A percentile compares a stretch with the other conserved stretches of the same genome.
Evolutionary conservation across 2,113 vertebrate species (phyloP).

Genomic region (Rhagologus leucostigma): DNA sequence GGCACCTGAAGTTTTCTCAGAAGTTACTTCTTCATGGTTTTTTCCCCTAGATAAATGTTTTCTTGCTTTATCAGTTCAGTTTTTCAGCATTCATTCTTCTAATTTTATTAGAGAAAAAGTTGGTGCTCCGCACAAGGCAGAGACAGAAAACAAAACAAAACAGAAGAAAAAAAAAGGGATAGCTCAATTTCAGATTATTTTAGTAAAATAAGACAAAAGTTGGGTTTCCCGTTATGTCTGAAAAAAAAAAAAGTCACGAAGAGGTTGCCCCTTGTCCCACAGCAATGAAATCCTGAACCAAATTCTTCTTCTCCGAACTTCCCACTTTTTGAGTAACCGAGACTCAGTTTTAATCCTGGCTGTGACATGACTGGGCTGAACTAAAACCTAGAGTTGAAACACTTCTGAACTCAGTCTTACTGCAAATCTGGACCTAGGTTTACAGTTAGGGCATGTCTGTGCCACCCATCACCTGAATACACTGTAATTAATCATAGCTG

Average conservation of each 20-base stretch:
- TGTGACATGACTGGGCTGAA: neutral
- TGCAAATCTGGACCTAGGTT: neutral
- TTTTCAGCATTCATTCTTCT: neutral
- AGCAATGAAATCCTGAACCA: neutral
- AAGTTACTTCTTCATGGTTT: neutral
- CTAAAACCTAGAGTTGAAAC: neutral
- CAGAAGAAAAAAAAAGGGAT: too few species aligned
- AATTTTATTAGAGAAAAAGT: neutral
- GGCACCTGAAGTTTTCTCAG: neutral
- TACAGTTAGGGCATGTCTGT: neutral
- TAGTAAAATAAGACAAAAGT: neutral
- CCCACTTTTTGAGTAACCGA: neutral
- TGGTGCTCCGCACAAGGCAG: neutral
- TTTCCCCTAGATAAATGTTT: neutral
- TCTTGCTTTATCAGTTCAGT: neutral
- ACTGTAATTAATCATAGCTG: neutral
- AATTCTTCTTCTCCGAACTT: neutral
- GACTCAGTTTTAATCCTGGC: neutral
- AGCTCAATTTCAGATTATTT: neutral
- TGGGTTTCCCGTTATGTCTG: neutral
- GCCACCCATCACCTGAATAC: neutral
- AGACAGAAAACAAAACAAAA: neutral
- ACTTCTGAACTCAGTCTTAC: neutral
- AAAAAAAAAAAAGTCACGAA: neutral
- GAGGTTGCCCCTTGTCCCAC: neutral